These are phyloP conservation scores for Taenioides sp. DNA, from an alignment of 2,797 vertebrate species.

Conservation along the genomic window DNA sequence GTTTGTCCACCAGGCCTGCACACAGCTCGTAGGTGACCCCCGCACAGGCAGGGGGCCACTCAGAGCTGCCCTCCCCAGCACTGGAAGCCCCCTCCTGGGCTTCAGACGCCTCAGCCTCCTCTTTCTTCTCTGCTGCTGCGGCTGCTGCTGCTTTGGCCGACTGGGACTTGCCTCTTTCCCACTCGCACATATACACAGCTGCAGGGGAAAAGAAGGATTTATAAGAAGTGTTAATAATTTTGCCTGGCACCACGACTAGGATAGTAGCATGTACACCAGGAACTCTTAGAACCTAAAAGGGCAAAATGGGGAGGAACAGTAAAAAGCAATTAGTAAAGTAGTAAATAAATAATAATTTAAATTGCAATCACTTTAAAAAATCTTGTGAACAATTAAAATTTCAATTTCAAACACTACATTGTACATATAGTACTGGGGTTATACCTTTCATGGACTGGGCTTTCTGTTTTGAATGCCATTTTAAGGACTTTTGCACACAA, in stretches of 20 bases:
- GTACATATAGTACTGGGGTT: neutral
- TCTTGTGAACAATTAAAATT: too few relatives aligned
- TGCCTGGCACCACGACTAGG: neutral
- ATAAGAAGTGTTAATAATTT: neutral
- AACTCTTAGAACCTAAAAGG: neutral
- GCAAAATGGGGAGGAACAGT: neutral
- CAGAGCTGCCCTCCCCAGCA: constrained; percentile 56
- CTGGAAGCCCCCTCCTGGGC: constrained; percentile 56
- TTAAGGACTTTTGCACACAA: too few relatives aligned
- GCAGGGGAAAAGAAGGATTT: neutral
- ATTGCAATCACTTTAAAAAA: neutral
- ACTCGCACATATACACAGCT: constrained; percentile 92
- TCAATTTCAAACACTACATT: neutral
- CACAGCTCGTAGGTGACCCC: constrained; percentile 93
- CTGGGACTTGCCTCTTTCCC: constrained; percentile 79
- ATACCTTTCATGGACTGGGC: too few relatives aligned
- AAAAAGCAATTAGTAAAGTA: neutral
- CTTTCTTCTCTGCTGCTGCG: constrained; percentile 55
- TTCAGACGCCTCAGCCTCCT: constrained; percentile 56
- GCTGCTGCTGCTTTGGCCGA: constrained; percentile 53
- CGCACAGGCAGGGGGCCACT: constrained; percentile 76
- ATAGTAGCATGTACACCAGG: neutral
- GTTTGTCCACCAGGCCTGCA: constrained; percentile 90
- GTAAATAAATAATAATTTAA: neutral
- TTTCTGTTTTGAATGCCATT: too few relatives aligned